These are phyloP conservation scores for Oncorhynchus tshawytscha DNA, from an alignment of 2,113 vertebrate genomes.

Conservation along the genomic window DNA sequence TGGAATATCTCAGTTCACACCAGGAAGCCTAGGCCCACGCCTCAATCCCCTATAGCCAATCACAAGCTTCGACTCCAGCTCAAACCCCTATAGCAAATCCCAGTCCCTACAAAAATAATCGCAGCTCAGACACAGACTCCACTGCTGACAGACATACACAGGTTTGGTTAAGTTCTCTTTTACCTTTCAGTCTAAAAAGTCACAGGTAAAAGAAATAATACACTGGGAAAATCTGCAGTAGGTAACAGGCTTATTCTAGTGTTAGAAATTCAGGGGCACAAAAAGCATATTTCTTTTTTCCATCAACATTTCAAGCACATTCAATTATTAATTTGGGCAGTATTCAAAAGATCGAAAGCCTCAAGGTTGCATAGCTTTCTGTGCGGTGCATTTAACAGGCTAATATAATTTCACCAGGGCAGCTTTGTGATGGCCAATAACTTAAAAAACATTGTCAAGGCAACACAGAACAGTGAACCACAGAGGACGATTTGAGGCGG, in stretches of 20 bases:
- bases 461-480: too few species aligned
- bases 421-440: not conserved
- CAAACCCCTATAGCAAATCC: conserved; percentile 35
- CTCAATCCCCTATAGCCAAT: conserved; percentile 51
- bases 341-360: not conserved
- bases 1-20: conserved; percentile 47
- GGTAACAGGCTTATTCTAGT: too few species aligned
- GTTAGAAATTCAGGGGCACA: too few species aligned
- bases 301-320: not conserved
- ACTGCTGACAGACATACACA: conserved; percentile 42
- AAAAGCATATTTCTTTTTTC: too few species aligned
- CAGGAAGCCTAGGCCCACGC: conserved; percentile 48
- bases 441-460: not conserved
- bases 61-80: conserved; percentile 35
- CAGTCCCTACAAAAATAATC: conserved; percentile 30
- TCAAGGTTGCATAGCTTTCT: not conserved
- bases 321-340: not conserved
- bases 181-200: not conserved
- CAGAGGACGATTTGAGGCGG: too few species aligned
- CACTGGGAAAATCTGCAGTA: too few species aligned
- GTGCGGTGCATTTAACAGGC: not conserved
- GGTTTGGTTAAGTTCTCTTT: conserved; percentile 16
- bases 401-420: not conserved
- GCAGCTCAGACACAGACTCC: conserved; percentile 35
- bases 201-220: too few species aligned